A percentile compares a stretch with the other conserved stretches of the same genome.
phyloP scores from a whole-genome alignment of 1,140 invertebrate genomes.

The Drosophila navojoa region DNA sequence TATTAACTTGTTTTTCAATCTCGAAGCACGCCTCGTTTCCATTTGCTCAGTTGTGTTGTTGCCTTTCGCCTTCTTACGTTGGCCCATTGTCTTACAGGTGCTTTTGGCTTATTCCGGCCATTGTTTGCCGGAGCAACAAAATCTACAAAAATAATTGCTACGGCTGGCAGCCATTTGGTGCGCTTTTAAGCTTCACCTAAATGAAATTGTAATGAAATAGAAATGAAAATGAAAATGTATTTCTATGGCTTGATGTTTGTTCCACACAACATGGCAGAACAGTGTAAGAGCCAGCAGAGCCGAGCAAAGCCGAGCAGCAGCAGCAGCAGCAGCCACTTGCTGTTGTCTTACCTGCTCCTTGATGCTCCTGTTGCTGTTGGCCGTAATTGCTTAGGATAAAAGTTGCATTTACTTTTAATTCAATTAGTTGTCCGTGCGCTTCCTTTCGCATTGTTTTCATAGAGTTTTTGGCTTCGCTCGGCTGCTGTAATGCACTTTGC shows the following conservation, averaged over 20 bases:
- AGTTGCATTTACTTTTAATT: slow-evolving; percentile 82
- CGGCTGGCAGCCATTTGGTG: slow-evolving; percentile 77
- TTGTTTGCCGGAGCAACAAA: slow-evolving; percentile 52
- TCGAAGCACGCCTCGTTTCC: slow-evolving; percentile 60
- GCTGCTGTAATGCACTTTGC: slow-evolving; percentile 55
- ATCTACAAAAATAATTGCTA: slow-evolving; percentile 81
- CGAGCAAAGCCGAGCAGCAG: not conserved
- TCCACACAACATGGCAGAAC: slow-evolving; percentile 24
- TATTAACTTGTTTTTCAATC: slow-evolving; percentile 81
- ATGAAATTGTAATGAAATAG: slow-evolving; percentile 82
- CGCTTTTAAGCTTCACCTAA: slow-evolving; percentile 80
- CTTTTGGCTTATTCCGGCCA: slow-evolving; percentile 55
- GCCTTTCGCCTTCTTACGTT: slow-evolving; percentile 35
- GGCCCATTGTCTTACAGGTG: slow-evolving; percentile 73
- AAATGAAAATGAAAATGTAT: slow-evolving; percentile 79
- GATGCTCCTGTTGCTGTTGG: slow-evolving; percentile 10
- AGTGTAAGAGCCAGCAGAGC: slow-evolving; percentile 9
- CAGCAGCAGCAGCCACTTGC: not conserved
- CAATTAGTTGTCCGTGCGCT: slow-evolving; percentile 66
- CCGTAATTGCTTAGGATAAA: slow-evolving; percentile 77
- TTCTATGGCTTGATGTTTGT: slow-evolving; percentile 79
- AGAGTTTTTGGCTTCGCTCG: slow-evolving; percentile 26
- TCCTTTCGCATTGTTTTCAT: slow-evolving; percentile 43
- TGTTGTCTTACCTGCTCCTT: not conserved
- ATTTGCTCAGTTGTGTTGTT: slow-evolving; percentile 58